Base-by-base conservation (phyloP, 1,140 invertebrate genomes). In the Pomacea maculata region DNA sequence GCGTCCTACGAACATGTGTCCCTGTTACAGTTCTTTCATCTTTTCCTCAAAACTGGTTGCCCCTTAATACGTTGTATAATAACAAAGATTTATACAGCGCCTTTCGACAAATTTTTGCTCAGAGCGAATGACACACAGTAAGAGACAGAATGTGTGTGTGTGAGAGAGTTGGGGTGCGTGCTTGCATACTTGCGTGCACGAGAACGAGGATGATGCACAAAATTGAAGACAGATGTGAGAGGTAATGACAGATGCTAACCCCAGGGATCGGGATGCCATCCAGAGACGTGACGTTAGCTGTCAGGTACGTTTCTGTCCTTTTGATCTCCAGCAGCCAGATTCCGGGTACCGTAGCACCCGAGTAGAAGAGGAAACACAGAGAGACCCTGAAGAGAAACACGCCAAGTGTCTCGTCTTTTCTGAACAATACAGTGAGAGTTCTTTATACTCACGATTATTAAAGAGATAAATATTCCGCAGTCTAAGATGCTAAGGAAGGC, bases 241-340 rank as follows among this genome's bases (percentile, higher is more conserved):
- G 25, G 25, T 25, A 25, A 25, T 25, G 25, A 25, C 25, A 25
- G 25, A 25, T 25, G 25, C 25, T 25, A 25, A 82, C 81, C 78
- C 81, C 83, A 5, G 29, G 19, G n/a, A 82, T 74, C 9, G n/a
- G 52, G 63, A 82, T 54, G 19, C 73, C 61, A 10, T 75, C 70
- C 15, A 79, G 34, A 34, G 25, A n/a, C 12, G 81, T 61, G 67
- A 64, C 45, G 61, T 80, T 76, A n/a, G 25, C 73, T 10, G 19
- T 11, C 34, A 81, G 64, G 57, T 78, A 86, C 5, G 21, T 63
- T 11, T 80, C 73, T n/a, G 85, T 83, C 68, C 83, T 82, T 65
- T 87, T 75, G 54, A 90, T 78, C 76, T 90, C 89, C 57, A 90
- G 83, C 15, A 90, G 75, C 89, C 89, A 90, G 21, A 90, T 87